Conservation (phyloP, 2,888 invertebrate species). For the Sympetrum striolatum region DNA sequence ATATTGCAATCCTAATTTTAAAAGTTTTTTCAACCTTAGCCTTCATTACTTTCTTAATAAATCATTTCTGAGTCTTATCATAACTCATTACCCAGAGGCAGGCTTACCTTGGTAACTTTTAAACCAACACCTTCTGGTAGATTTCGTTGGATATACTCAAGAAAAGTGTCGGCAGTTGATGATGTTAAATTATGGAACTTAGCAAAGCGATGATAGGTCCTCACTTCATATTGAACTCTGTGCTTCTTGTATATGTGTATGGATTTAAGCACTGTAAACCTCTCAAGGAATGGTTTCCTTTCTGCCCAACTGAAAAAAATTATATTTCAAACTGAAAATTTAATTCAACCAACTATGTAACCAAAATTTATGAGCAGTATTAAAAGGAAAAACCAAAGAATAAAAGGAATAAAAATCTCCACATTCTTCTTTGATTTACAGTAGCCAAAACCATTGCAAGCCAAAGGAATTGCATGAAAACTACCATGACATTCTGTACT, state of each 20-base stretch:
- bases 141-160: conserved; percentile 96
- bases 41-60: too few species aligned
- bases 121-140: conserved; percentile 96
- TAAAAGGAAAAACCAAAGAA: too few species aligned
- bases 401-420: too few species aligned
- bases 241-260: conserved; percentile 93
- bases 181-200: conserved; percentile 87
- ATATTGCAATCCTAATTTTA: too few species aligned
- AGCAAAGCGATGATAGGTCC: conserved; percentile 89
- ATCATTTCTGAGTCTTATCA: too few species aligned
- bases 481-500: too few species aligned
- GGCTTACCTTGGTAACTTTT: conserved; percentile 78
- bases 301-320: conserved; percentile 72
- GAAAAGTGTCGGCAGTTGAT: conserved; percentile 92
- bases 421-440: too few species aligned
- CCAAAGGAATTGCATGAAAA: too few species aligned
- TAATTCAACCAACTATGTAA: neutral
- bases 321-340: conserved; percentile 28
- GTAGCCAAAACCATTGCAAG: too few species aligned
- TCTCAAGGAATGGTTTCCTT: conserved; percentile 74
- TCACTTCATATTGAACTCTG: conserved; percentile 91
- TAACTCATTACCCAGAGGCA: neutral
- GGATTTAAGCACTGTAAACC: conserved; percentile 83
- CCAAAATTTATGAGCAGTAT: too few species aligned
- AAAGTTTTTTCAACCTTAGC: too few species aligned